Evolutionary conservation across 2,797 vertebrate species (phyloP).

Genomic region (Hypotaenidia philippensis): DNA sequence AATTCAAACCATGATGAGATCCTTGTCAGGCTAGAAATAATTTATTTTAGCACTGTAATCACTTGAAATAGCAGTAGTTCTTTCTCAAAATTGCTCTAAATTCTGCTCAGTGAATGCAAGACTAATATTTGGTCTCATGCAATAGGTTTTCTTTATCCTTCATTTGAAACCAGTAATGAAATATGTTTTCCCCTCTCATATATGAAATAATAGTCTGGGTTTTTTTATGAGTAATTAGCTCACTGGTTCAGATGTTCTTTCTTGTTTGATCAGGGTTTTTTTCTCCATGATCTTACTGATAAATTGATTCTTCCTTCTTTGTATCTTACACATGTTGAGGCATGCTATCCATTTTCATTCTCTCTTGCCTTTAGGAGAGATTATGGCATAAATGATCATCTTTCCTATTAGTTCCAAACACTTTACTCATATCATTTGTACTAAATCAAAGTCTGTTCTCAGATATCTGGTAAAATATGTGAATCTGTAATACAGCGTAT

Average conservation of each 20-base stretch:
- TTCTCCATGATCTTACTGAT: slow-evolving; percentile 10
- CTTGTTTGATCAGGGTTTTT: not conserved
- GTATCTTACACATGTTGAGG: not conserved
- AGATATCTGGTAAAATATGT: not conserved
- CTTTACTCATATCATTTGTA: not conserved
- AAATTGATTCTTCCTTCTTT: slow-evolving; percentile 19
- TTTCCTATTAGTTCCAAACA: not conserved
- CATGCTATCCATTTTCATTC: not conserved
- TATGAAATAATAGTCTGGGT: not conserved
- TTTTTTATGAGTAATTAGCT: slow-evolving; percentile 26
- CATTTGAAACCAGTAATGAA: slow-evolving; percentile 69
- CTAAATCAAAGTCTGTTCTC: not conserved
- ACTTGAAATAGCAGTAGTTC: slow-evolving; percentile 69
- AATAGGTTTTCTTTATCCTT: slow-evolving; percentile 55
- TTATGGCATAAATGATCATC: not conserved
- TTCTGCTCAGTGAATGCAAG: slow-evolving; percentile 37
- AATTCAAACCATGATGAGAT: slow-evolving; percentile 58
- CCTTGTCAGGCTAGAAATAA: slow-evolving; percentile 60
- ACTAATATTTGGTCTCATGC: slow-evolving; percentile 64
- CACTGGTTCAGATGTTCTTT: slow-evolving; percentile 40
- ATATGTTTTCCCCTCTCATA: not conserved
- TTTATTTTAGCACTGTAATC: slow-evolving; percentile 61
- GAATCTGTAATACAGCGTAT: not conserved
- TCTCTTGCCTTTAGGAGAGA: not conserved
- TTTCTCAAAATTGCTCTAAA: slow-evolving; percentile 66